These are phyloP conservation scores for Felis chaus DNA, from an alignment of 2,113 vertebrate species.

Conservation along the genomic window DNA sequence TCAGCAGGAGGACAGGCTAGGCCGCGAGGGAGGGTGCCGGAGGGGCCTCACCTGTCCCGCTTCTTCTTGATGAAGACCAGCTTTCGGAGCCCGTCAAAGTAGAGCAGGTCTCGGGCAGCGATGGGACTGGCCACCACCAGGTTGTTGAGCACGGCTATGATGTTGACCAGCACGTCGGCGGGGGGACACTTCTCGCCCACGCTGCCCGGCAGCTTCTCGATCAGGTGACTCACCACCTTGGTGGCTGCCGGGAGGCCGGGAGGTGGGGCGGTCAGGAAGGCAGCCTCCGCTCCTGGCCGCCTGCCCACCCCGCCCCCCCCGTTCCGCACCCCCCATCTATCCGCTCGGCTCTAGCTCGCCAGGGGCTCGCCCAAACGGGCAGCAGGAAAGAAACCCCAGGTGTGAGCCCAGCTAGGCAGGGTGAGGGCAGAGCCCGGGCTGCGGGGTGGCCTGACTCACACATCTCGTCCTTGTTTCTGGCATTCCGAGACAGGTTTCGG, in stretches of 20 bases:
- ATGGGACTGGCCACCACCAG: slow-evolving; percentile 92
- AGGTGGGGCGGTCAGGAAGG: not conserved
- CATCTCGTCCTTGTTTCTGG: slow-evolving; percentile 92
- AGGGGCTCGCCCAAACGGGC: not conserved
- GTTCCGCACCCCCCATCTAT: not conserved
- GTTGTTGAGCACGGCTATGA: slow-evolving; percentile 94
- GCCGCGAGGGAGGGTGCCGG: not conserved
- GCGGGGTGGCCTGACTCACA: slow-evolving; percentile 84
- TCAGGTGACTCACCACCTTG: slow-evolving; percentile 92
- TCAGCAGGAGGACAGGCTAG: not conserved
- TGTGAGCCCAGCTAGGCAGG: accelerated
- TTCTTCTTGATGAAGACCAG: slow-evolving; percentile 94
- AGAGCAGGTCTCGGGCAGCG: slow-evolving; percentile 93
- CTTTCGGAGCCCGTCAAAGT: slow-evolving; percentile 94
- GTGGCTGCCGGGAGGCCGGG: slow-evolving; percentile 85
- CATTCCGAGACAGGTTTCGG: slow-evolving; percentile 92
- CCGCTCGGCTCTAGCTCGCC: accelerated
- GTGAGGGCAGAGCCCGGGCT: not conserved
- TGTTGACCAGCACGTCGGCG: slow-evolving; percentile 91
- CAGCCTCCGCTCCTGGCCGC: accelerated
- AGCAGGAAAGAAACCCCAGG: not conserved
- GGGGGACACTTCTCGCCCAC: slow-evolving; percentile 87
- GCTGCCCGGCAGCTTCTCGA: slow-evolving; percentile 91
- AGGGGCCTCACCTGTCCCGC: slow-evolving; percentile 87
- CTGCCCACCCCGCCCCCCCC: not conserved